Base-by-base conservation (phyloP, 2,888 invertebrate genomes). In the Hoplodrina ambigua region DNA sequence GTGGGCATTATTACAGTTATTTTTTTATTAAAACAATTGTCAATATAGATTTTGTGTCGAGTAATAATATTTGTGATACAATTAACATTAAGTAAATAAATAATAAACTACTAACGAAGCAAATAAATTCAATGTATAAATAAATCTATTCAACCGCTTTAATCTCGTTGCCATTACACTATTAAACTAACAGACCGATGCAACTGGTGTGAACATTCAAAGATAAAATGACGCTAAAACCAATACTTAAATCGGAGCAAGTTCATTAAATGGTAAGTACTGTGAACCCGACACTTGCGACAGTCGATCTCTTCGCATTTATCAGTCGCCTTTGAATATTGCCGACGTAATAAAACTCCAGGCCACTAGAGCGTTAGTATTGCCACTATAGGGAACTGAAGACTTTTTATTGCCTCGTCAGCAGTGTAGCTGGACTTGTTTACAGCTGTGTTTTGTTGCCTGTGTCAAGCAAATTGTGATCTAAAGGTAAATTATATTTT, bases 281-380 rank as follows among this genome's bases (percentile, higher is more conserved):
- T 44, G 72, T 44, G 53, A 65, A 46, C 13, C 59, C 53, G 54
- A 52, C 50, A 37, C 61, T 73, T 55, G 54, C 66, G 74, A 25
- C 37, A 58, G 61, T 61, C 37, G 57, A 73, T 75, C 61, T 67
- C 62, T 41, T 61, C 7, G 67, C n/a, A 67, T 76, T 62, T 67
- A 74, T 52, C 46, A 57, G 46, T 37, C 61, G 52, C 20, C 46
- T 52, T 58, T 62, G 67, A 76, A 59, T 76, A 79, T 73, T 79
- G 52, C 41, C 33, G 13, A n/a, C 13, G 54, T 41, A 79, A 73
- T 74, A 74, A 67, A 79, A 59, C 10, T 8, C n/a, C 15, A 6
- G 33, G 52, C 19, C n/a, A 62, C 54, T 55, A 20, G 52, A 59
- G 41, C 25, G 41, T 59, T 52, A n/a, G 67, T 62, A 59, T 59